A percentile compares a stretch with the other conserved stretches of the same genome.
These are phyloP conservation scores for Muscicapa striata DNA, from an alignment of 2,797 vertebrate genomes.

Conservation along the genomic window DNA sequence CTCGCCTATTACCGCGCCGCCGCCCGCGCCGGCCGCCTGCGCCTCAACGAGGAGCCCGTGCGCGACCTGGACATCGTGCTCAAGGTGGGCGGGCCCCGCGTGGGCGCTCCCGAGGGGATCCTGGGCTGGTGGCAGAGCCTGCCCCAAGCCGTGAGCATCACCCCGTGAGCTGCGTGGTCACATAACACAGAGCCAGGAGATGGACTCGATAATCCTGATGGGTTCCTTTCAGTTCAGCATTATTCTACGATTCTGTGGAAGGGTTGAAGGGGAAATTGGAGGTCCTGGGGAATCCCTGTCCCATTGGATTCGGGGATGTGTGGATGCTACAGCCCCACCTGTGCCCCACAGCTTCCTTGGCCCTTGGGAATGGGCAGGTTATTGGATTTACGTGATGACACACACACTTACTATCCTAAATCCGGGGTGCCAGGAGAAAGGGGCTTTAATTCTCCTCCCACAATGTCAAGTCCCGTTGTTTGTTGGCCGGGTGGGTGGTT, in stretches of 20 bases:
- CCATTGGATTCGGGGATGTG: fast-evolving
- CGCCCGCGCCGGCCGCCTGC: constrained; percentile 85
- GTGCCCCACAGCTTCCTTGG: fast-evolving
- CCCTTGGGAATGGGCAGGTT: fast-evolving
- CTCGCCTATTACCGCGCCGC: constrained; percentile 87
- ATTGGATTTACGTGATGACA: fast-evolving
- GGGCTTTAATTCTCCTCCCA: fast-evolving
- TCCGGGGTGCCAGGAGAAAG: fast-evolving
- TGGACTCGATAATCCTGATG: neutral
- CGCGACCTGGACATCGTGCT: constrained; percentile 86
- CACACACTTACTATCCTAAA: fast-evolving
- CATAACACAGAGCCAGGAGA: fast-evolving
- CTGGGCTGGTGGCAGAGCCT: too few species aligned
- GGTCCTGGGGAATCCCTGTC: too few species aligned
- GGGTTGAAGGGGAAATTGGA: too few species aligned
- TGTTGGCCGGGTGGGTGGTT: too few species aligned
- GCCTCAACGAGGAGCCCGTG: constrained; percentile 86
- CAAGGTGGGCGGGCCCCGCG: constrained; percentile 77
- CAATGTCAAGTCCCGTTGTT: fast-evolving
- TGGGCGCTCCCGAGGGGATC: too few species aligned
- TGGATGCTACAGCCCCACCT: fast-evolving
- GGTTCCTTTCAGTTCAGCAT: fast-evolving
- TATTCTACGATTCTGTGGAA: fast-evolving
- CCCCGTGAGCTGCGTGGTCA: neutral
- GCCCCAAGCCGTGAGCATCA: neutral